Evolutionary conservation across 2,888 invertebrate genomes (phyloP).

Genomic region (Lycocerus yunnanus): DNA sequence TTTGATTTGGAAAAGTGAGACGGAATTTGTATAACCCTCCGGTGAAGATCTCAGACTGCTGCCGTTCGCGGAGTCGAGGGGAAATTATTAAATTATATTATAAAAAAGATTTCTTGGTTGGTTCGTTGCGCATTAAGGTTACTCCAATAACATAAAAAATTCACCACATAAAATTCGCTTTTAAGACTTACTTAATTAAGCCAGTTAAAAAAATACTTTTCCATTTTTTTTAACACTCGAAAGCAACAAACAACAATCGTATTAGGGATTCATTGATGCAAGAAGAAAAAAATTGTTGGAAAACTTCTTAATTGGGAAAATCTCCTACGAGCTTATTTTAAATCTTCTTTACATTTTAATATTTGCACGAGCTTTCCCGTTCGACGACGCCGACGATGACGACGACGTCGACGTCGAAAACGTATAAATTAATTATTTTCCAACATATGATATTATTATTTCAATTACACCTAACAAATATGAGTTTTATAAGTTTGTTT

Average conservation of each 20-base stretch:
- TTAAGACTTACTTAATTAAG: background rate
- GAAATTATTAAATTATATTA: constrained; percentile 53
- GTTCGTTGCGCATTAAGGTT: constrained; percentile 34
- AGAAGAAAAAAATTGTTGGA: constrained; percentile 18
- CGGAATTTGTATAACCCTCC: constrained; percentile 35
- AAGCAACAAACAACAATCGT: constrained; percentile 28
- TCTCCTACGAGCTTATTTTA: constrained; percentile 35
- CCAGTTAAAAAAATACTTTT: constrained; percentile 5
- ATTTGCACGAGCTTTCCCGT: constrained; percentile 26
- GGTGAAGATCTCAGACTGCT: constrained; percentile 36
- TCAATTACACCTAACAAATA: background rate
- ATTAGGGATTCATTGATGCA: constrained; percentile 26
- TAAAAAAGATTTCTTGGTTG: constrained; percentile 41
- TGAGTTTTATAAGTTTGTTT: constrained; percentile 45
- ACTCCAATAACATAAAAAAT: constrained; percentile 16
- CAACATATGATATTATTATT: constrained; percentile 42
- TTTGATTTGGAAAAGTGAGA: constrained; percentile 30
- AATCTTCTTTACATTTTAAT: constrained; percentile 30
- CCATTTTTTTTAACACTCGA: constrained; percentile 23
- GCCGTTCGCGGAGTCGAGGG: constrained; percentile 45
- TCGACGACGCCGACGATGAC: constrained; percentile 5
- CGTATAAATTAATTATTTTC: constrained; percentile 45
- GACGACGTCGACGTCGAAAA: constrained; percentile 32
- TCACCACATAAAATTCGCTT: background rate
- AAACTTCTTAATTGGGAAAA: constrained; percentile 43